Evolutionary conservation across 2,888 invertebrate species (phyloP).

Genomic region (Zygogramma bicolorata): DNA sequence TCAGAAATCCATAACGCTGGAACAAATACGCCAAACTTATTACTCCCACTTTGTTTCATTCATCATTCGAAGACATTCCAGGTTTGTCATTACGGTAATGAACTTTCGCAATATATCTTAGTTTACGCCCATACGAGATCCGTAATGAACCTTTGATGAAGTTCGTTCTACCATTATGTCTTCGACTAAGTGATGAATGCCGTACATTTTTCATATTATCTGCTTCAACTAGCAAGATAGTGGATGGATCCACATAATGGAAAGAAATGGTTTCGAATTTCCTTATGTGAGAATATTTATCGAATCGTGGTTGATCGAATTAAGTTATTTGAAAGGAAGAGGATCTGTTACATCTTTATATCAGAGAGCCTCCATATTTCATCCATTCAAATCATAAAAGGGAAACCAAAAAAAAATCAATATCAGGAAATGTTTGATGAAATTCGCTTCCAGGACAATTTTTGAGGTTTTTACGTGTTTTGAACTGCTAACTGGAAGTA

Average conservation of each 20-base stretch:
- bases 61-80: constrained; percentile 11
- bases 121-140: background rate
- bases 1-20: background rate
- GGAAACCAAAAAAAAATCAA: too few relatives aligned
- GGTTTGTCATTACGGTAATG: constrained; percentile 5
- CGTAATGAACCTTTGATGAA: constrained; percentile 1
- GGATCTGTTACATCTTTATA: background rate
- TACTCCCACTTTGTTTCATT: background rate
- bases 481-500: too few relatives aligned
- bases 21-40: background rate
- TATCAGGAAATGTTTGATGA: too few relatives aligned
- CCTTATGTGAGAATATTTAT: background rate
- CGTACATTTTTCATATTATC: constrained; percentile 1
- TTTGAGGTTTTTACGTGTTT: too few relatives aligned
- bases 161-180: constrained; percentile 6
- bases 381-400: too few relatives aligned
- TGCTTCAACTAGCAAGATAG: background rate
- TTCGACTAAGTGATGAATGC: constrained; percentile 10
- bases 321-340: background rate
- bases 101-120: constrained; percentile 18
- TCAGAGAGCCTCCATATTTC: too few relatives aligned
- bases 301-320: background rate
- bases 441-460: too few relatives aligned
- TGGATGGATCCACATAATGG: background rate
- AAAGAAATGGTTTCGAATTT: background rate